These are phyloP conservation scores for Cistogaster globosa DNA, from an alignment of 2,888 invertebrate species.

Conservation along the genomic window DNA sequence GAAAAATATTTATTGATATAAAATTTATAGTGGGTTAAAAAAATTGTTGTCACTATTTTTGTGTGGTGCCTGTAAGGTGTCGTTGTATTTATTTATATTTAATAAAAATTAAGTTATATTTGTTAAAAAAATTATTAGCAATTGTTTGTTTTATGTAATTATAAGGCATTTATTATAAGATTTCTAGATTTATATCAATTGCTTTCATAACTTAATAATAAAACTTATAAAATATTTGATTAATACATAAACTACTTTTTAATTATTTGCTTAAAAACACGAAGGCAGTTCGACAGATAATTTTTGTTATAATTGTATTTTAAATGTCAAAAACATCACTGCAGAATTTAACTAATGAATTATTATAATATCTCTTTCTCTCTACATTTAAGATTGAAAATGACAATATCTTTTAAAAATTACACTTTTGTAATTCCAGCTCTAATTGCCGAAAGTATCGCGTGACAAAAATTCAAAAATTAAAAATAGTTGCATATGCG, in stretches of 20 bases:
- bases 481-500: too few species aligned
- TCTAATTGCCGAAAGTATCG: too few species aligned
- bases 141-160: conserved; percentile 9
- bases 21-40: conserved; percentile 2
- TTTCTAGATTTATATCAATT: conserved; percentile 27
- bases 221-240: conserved; percentile 11
- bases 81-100: conserved; percentile 57
- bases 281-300: too few species aligned
- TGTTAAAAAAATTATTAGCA: conserved; percentile 46
- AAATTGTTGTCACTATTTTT: conserved; percentile 25
- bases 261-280: too few species aligned
- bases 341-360: too few species aligned
- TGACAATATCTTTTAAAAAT: too few species aligned
- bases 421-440: too few species aligned
- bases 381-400: too few species aligned
- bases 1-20: conserved; percentile 4
- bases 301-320: too few species aligned
- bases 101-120: conserved; percentile 56
- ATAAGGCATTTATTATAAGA: conserved; percentile 4
- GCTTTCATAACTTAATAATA: conserved; percentile 33
- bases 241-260: not conserved
- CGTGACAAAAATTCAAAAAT: too few species aligned
- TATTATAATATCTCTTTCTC: too few species aligned
- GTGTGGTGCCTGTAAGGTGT: conserved; percentile 35
- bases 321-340: too few species aligned